Base-by-base conservation (phyloP, 2,888 invertebrate genomes). In the Nymphalis urticae region DNA sequence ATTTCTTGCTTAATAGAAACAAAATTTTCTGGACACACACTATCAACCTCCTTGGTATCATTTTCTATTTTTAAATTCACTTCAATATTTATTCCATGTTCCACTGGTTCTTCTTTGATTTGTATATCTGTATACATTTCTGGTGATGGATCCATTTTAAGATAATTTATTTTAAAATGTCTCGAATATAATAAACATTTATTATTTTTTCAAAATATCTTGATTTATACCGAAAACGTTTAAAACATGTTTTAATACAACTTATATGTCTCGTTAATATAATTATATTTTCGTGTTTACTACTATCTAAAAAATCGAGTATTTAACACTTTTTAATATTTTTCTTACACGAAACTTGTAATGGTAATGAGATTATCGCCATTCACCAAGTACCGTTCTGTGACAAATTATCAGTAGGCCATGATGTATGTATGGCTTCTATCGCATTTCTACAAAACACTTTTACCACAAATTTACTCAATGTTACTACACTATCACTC, bases 371-470 rank as follows among this genome's bases (percentile, higher is more conserved):
- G 61, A 59, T 53, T 68, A 58, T 32, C 51, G 62, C 19, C 47
- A 24, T 24, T 24, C 53, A 24, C 53, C 16, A 59, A 51, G 53
- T 69, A 67, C 48, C 62, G 65, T 62, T 56, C 58, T 62, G 64
- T 64, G 64, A 21, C 58, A 36, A 66, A 67, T 67, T 64, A 67
- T 59, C 62, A 48, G 36, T 70, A 60, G 42, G 61, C 68, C 62
- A 64, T 60, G 53, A 69, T 74, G 74, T 74, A 72, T 72, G 75
- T 75, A 75, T 74, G 75, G 72, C 74, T 73, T 73, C 73, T 64
- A 63, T 64, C 51, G 60, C 54, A 67, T 69, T 74, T 69, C 75
- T 73, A 70, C 70, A 63, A 70, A 72, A 75, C 70, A 21, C 48
- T 61, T 61, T 27, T 47, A 59, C 24, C 48, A 13, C 8, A 17